Conservation (phyloP, 2,888 invertebrate genomes). For the Tetramorium bicarinatum region DNA sequence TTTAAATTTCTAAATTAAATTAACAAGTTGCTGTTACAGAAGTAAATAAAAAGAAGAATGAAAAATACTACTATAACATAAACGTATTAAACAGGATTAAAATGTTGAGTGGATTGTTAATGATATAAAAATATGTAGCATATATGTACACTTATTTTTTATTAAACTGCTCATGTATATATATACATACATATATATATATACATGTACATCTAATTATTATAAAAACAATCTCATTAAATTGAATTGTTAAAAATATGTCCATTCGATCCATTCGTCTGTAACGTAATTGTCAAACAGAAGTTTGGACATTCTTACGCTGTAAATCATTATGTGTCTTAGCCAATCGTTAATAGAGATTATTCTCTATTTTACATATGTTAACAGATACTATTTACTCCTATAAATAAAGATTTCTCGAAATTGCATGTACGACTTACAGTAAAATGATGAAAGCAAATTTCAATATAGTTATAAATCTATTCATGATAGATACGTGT, state of each 20-base stretch:
- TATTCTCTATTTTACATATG: not conserved
- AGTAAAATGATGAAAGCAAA: slow-evolving; percentile 33
- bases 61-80: not conserved
- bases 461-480: not conserved
- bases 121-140: slow-evolving; percentile 31
- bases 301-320: slow-evolving; percentile 14
- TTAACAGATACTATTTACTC: slow-evolving; percentile 10
- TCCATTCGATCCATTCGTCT: slow-evolving; percentile 3
- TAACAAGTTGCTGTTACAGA: slow-evolving; percentile 5
- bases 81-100: slow-evolving; percentile 49
- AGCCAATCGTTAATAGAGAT: slow-evolving; percentile 24
- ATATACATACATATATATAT: slow-evolving; percentile 33
- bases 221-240: slow-evolving; percentile 51
- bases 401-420: slow-evolving; percentile 9
- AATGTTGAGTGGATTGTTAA: slow-evolving; percentile 22
- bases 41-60: not conserved
- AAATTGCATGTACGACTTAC: not conserved
- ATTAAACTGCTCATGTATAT: slow-evolving; percentile 35
- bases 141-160: slow-evolving; percentile 55
- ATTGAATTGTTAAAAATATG: slow-evolving; percentile 34
- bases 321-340: slow-evolving; percentile 35
- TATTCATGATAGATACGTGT: slow-evolving; percentile 2
- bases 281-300: slow-evolving; percentile 34
- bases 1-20: slow-evolving; percentile 13
- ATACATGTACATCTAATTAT: slow-evolving; percentile 42